Evolutionary conservation across 1,140 invertebrate species (phyloP).

Genomic region (Camponotus floridanus): DNA sequence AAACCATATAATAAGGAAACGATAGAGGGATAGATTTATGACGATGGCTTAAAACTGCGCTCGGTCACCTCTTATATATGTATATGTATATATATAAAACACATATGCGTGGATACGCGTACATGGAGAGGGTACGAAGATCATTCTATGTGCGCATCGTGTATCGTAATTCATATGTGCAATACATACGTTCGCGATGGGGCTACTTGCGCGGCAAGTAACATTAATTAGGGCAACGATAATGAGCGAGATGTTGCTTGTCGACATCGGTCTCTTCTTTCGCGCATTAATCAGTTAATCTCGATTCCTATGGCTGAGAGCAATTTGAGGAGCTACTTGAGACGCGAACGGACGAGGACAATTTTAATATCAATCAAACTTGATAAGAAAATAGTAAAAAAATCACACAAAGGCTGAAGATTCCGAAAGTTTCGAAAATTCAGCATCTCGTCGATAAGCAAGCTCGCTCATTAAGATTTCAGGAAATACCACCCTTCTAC

Average conservation of each 20-base stretch:
- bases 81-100: conserved; percentile 40
- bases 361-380: neutral
- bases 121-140: conserved; percentile 53
- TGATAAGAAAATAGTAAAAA: neutral
- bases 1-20: conserved; percentile 7
- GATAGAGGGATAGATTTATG: neutral
- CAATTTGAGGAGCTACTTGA: too few relatives aligned
- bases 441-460: conserved; percentile 24
- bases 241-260: conserved; percentile 35
- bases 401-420: neutral
- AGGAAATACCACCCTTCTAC: conserved; percentile 1
- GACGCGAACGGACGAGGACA: neutral
- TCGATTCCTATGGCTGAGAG: too few relatives aligned
- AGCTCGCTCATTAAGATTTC: conserved; percentile 14
- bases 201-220: conserved; percentile 22
- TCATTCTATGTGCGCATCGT: conserved; percentile 58
- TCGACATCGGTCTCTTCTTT: neutral
- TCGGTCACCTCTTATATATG: conserved; percentile 3
- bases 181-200: conserved; percentile 29
- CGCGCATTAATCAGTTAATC: neutral
- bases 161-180: conserved; percentile 54
- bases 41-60: conserved; percentile 2
- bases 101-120: conserved; percentile 48
- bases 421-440: conserved; percentile 1
- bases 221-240: conserved; percentile 29